These are phyloP conservation scores for Drosophila buzzatii DNA, from an alignment of 2,888 invertebrate genomes.

Conservation along the genomic window DNA sequence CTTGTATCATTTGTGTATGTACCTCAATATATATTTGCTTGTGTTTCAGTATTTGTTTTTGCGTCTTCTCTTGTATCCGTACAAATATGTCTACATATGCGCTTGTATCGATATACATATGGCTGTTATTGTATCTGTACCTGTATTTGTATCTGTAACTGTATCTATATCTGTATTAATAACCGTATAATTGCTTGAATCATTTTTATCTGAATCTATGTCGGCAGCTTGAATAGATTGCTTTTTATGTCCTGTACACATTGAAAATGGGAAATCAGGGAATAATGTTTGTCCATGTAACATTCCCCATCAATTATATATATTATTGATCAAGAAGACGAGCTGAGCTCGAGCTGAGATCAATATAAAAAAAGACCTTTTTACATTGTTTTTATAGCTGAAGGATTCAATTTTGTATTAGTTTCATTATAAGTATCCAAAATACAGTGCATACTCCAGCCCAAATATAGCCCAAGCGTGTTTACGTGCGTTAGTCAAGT, in stretches of 20 bases:
- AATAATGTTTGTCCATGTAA: too few relatives aligned
- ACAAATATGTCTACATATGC: background rate
- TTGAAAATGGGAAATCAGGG: background rate
- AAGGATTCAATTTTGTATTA: too few relatives aligned
- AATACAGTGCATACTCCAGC: too few relatives aligned
- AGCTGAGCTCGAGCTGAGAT: too few relatives aligned
- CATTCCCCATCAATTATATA: too few relatives aligned
- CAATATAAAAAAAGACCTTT: too few relatives aligned
- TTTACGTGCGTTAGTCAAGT: constrained; percentile 13
- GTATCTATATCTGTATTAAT: background rate
- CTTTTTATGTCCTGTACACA: constrained; percentile 18
- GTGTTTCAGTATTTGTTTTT: background rate
- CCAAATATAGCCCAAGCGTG: too few relatives aligned
- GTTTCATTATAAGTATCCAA: too few relatives aligned
- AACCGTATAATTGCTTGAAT: background rate
- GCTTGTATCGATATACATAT: background rate
- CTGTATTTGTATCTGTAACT: background rate
- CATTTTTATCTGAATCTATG: background rate
- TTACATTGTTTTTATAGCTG: too few relatives aligned
- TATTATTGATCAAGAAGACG: too few relatives aligned
- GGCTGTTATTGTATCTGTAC: background rate
- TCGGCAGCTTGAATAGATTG: constrained; percentile 36
- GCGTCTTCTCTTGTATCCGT: background rate
- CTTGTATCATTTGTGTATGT: background rate
- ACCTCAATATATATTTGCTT: background rate